These are phyloP conservation scores for Kryphioiulus occultus DNA, from an alignment of 2,888 invertebrate species.

Conservation along the genomic window DNA sequence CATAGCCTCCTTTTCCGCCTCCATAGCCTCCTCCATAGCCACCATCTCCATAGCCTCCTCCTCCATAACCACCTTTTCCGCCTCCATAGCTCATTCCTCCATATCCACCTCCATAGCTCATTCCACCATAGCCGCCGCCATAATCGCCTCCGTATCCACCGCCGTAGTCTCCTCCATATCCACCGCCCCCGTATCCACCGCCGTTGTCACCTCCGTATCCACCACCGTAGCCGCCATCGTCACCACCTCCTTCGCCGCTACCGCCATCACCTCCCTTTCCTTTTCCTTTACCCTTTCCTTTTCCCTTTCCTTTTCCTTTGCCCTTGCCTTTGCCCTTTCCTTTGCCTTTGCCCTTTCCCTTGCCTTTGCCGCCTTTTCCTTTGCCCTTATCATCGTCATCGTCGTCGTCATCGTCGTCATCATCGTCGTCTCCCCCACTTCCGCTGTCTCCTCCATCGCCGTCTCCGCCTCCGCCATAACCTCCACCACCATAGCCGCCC, in stretches of 20 bases:
- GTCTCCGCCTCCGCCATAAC: slow-evolving; percentile 41
- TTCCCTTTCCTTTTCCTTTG: not conserved
- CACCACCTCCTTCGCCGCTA: not conserved
- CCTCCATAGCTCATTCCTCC: not conserved
- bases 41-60: not conserved
- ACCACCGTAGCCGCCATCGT: not conserved
- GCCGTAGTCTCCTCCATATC: too few relatives aligned
- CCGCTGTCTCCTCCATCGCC: not conserved
- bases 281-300: not conserved
- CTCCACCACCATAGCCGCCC: not conserved
- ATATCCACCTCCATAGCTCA: not conserved
- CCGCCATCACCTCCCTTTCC: not conserved
- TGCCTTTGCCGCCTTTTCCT: not conserved
- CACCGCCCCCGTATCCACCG: too few relatives aligned
- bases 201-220: not conserved
- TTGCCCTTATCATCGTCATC: not conserved
- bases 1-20: slow-evolving; percentile 9
- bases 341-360: not conserved
- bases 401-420: not conserved
- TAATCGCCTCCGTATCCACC: too few relatives aligned
- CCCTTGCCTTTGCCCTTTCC: not conserved
- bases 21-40: slow-evolving; percentile 18
- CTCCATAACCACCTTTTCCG: not conserved
- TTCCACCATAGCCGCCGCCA: not conserved
- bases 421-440: not conserved